Conservation (phyloP, 2,113 vertebrate species). For the Cebus imitator region DNA sequence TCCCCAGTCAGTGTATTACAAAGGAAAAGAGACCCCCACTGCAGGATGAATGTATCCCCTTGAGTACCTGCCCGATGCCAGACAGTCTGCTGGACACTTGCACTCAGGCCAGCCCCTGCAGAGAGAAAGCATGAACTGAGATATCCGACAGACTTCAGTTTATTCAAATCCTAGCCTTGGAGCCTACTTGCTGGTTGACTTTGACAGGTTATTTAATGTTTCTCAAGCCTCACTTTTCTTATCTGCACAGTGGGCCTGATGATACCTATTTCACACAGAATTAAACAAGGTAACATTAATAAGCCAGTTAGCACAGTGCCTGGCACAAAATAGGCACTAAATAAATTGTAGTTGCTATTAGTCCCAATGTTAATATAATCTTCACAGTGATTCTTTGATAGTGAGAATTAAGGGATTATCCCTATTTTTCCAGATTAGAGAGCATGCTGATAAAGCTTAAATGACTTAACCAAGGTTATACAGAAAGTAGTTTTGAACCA, state of each 20-base stretch:
- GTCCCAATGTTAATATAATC: constrained; percentile 41
- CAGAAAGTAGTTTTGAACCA: neutral
- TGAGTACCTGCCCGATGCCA: neutral
- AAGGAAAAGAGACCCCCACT: neutral
- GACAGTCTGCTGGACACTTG: neutral
- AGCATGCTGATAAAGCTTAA: constrained; percentile 36
- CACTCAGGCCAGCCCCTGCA: neutral
- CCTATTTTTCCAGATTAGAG: constrained; percentile 50
- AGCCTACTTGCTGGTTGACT: neutral
- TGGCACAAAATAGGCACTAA: constrained; percentile 37
- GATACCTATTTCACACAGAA: neutral
- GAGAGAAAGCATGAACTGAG: neutral
- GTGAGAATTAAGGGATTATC: constrained; percentile 63
- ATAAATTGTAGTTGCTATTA: constrained; percentile 36
- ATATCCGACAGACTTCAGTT: neutral
- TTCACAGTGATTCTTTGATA: constrained; percentile 54
- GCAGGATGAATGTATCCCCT: neutral
- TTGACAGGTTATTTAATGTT: neutral
- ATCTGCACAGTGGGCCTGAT: neutral
- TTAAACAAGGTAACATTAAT: constrained; percentile 17
- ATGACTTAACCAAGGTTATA: constrained; percentile 51
- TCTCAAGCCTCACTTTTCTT: neutral
- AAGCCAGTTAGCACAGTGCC: constrained; percentile 21
- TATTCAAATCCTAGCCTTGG: neutral
- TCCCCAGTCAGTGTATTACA: neutral